Base-by-base conservation (phyloP, 2,888 invertebrate species). In the Drosophila mettleri region DNA sequence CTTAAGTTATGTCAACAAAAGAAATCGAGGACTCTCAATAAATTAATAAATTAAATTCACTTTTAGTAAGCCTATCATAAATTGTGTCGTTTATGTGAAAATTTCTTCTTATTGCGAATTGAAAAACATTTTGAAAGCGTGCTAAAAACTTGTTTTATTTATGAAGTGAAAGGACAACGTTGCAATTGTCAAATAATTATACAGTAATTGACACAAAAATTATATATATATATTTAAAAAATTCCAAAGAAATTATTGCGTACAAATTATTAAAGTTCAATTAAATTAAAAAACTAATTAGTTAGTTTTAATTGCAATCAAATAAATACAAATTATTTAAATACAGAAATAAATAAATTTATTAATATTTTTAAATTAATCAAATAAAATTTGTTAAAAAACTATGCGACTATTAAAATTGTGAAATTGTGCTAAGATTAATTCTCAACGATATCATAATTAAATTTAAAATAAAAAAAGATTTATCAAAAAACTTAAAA, bases 41-140 rank as follows among this genome's bases (percentile, higher is more conserved):
- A 29, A 8, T 51, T 49, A 64, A 53, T 22, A 41, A 33, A 53
- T 20, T 27, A 46, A 8, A n/a, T 36, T 16, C n/a, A 41, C 8
- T n/a, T 4, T 41, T 41, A n/a, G 22, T 14, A 10, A 10, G 3
- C n/a, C 2, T 6, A 7, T n/a, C 34, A 1, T 4, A 18, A 9
- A n/a, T n/a, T n/a, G n/a, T 10, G 38, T 10, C 10, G 18, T 18
- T 38, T 16, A 36, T 8, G 9, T 3, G 36, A 36, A 8, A 36
- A n/a, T 3, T 36, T 36, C 8, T 36, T 36, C 16, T 36, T 39
- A 12, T 39, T 10, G 12, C 18, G 18, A 22, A 31, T 34, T 34
- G n/a, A 34, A 34, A 34, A 24, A 10, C 10, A 27, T 16, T 16
- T 24, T 20, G 24, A 45, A 27, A 45, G 27, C 10, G 24, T 10